A percentile compares a stretch with the other conserved stretches of the same genome.
Conservation (phyloP, 2,888 invertebrate genomes). For the Cheilosia scutellata region DNA sequence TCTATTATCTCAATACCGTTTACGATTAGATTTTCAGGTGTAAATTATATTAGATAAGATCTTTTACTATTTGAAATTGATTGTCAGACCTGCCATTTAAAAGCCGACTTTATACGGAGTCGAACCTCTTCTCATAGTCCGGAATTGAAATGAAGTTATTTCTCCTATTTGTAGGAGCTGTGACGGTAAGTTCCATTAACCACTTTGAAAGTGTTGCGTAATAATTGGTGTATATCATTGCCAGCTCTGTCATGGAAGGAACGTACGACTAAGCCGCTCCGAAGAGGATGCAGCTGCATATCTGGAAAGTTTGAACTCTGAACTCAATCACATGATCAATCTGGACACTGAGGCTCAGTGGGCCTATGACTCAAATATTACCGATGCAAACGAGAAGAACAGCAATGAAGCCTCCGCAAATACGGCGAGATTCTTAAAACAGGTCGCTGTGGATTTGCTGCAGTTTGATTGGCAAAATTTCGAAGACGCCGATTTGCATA, state of each 20-base stretch:
- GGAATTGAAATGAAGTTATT: conserved; percentile 27
- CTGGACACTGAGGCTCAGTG: conserved; percentile 87
- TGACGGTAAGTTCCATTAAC: conserved; percentile 24
- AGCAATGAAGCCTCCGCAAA: conserved; percentile 82
- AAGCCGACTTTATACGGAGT: neutral
- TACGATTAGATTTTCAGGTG: conserved; percentile 1
- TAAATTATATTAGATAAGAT: neutral
- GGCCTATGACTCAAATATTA: conserved; percentile 91
- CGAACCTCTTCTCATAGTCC: conserved; percentile 1
- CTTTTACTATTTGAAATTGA: neutral
- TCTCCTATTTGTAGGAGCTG: conserved; percentile 16
- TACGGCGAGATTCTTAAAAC: conserved; percentile 83
- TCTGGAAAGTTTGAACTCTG: conserved; percentile 87
- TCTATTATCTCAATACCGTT: neutral
- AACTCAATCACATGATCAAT: conserved; percentile 86
- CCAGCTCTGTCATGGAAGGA: conserved; percentile 47
- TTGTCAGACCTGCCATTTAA: conserved; percentile 2
- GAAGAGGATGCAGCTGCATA: conserved; percentile 87
- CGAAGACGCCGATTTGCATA: conserved; percentile 87
- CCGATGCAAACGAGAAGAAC: conserved; percentile 87
- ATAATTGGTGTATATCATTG: neutral
- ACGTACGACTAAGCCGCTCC: conserved; percentile 14
- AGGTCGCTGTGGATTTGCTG: conserved; percentile 79
- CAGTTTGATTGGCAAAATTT: conserved; percentile 90
- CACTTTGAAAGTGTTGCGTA: too few relatives aligned